Evolutionary conservation across 1,140 invertebrate species (phyloP).

Genomic region (Phenacoccus solenopsis): DNA sequence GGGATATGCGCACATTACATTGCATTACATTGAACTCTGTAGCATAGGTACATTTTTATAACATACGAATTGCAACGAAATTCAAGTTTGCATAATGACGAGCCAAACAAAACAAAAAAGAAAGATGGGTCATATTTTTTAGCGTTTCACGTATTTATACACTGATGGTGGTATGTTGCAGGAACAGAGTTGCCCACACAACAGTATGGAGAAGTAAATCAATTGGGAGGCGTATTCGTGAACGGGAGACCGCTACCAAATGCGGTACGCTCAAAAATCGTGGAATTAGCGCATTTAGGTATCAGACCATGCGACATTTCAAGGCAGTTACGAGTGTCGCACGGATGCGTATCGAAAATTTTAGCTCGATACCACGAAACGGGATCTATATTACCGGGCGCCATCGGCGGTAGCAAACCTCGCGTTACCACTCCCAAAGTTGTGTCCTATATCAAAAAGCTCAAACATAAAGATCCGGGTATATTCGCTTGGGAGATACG

Average conservation of each 20-base stretch:
- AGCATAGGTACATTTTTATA: too few relatives aligned
- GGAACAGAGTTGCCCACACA: slow-evolving; percentile 15
- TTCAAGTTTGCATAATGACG: too few relatives aligned
- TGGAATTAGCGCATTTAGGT: slow-evolving; percentile 81
- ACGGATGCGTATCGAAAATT: slow-evolving; percentile 94
- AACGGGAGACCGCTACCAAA: slow-evolving; percentile 79
- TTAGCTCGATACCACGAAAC: slow-evolving; percentile 76
- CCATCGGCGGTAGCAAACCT: slow-evolving; percentile 88
- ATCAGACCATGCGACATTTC: slow-evolving; percentile 91
- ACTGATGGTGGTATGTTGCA: neutral
- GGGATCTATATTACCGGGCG: slow-evolving; percentile 84
- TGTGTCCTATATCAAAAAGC: slow-evolving; percentile 77
- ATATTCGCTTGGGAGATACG: slow-evolving; percentile 89
- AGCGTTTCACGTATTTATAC: too few relatives aligned
- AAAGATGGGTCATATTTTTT: too few relatives aligned
- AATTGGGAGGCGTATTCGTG: slow-evolving; percentile 70
- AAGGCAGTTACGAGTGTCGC: slow-evolving; percentile 79
- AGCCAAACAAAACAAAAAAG: too few relatives aligned
- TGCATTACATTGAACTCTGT: too few relatives aligned
- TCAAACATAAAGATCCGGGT: slow-evolving; percentile 92
- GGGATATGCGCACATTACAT: too few relatives aligned
- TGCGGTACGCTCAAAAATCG: slow-evolving; percentile 68
- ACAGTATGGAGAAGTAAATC: slow-evolving; percentile 22
- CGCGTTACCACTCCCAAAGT: slow-evolving; percentile 79
- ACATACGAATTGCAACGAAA: too few relatives aligned